These are phyloP conservation scores for Ochropleura plecta DNA, from an alignment of 2,888 invertebrate species.

Conservation along the genomic window DNA sequence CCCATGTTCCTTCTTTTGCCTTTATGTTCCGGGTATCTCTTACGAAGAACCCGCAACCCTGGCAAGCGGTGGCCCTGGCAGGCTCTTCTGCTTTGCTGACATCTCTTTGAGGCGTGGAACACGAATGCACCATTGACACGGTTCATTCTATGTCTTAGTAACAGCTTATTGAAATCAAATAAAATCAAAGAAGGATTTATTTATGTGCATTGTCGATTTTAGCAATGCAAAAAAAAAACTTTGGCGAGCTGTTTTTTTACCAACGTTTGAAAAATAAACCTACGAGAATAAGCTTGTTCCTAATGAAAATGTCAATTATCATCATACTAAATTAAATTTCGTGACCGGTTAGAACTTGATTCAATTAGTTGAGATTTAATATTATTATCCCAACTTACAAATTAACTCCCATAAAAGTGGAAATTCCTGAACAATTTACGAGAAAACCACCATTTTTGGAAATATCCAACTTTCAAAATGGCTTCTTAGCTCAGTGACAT, in stretches of 20 bases:
- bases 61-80: no score
- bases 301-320: not conserved
- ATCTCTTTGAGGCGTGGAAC: no score
- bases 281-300: not conserved
- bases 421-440: constrained; percentile 10
- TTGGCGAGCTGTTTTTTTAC: not conserved
- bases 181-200: no score
- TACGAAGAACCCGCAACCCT: no score
- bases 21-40: no score
- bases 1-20: no score
- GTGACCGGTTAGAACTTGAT: not conserved
- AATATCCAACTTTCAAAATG: constrained; percentile 33
- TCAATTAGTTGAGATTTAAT: not conserved
- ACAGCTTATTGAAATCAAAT: no score
- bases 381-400: constrained; percentile 10
- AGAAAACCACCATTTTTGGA: constrained; percentile 4
- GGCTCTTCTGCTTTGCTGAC: no score
- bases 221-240: not conserved
- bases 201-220: not conserved
- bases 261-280: not conserved
- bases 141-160: no score
- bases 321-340: constrained; percentile 21
- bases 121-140: no score
- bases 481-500: constrained; percentile 49
- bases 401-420: constrained; percentile 7